Evolutionary conservation across 1,140 invertebrate genomes (phyloP), one percentile per base, ranked within the genome.

Genomic region (Mactra quadrangularis): DNA sequence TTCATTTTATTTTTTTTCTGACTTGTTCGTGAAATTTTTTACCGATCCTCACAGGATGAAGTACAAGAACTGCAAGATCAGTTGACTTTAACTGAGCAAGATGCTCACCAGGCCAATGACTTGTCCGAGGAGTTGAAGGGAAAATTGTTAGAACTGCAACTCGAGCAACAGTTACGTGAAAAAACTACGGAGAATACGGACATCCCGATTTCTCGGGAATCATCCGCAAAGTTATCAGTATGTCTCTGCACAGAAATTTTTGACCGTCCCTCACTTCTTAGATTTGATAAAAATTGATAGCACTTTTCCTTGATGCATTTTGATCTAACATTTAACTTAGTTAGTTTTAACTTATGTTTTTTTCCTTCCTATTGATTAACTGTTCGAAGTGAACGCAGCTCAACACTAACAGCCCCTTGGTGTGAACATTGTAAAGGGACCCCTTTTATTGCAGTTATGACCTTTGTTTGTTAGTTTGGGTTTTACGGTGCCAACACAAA

Each of bases 1-100:
- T n/a, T n/a, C n/a, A n/a, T n/a, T n/a, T n/a, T n/a, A n/a, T n/a
- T n/a, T n/a, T n/a, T n/a, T n/a, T n/a, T n/a, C n/a, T n/a, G n/a
- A n/a, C n/a, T 41, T 6, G 13, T 52, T 68, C 29, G 17, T 27
- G 22, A 47, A 68, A 38, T 52, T 68, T 68, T 68, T 47, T 68
- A 45, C 11, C 25, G 13, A 6, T 27, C 45, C 38, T 60, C 35
- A 60, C 74, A 84, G 82, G 82, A 84, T 53, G 62, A 84, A 25
- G 38, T 84, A 19, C 33, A 66, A 53, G 41, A 25, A 35, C 27
- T 72, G 4, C 27, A 57, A 68, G 62, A 84, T 17, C 25, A 77
- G 45, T n/a, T 77, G 27, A 29, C 22, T n/a, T 13, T 50, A 35
- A 60, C 50, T 11, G 59, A 84, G 50, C 62, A 57, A 13, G 33